Evolutionary conservation across 2,888 invertebrate genomes (phyloP).

Genomic region (Clostera curtula): DNA sequence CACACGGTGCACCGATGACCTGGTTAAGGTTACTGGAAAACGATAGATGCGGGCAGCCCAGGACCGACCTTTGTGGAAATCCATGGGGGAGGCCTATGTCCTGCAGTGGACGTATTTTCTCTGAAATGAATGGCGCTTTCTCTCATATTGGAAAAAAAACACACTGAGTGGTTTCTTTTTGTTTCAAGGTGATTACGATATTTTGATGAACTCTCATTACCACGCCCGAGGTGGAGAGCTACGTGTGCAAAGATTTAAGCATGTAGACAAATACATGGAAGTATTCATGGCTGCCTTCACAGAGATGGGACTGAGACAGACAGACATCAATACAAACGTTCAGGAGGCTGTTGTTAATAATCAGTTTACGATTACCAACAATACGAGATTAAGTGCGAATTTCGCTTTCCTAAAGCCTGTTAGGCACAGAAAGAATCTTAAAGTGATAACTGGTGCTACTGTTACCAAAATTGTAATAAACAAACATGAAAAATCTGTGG

Average conservation of each 20-base stretch:
- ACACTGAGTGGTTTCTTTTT: not conserved
- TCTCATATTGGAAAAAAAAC: no score
- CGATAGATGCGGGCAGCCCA: no score
- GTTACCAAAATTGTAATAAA: constrained; percentile 58
- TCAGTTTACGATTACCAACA: constrained; percentile 57
- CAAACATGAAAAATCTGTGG: constrained; percentile 51
- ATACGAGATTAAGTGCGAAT: constrained; percentile 62
- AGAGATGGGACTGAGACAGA: constrained; percentile 57
- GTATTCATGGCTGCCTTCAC: constrained; percentile 51
- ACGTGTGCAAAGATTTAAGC: constrained; percentile 60
- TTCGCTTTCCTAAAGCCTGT: constrained; percentile 58
- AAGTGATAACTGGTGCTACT: constrained; percentile 52
- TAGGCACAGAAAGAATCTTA: constrained; percentile 55
- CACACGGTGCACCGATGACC: no score
- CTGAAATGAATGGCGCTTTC: no score
- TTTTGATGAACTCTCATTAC: constrained; percentile 59
- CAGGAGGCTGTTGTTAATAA: constrained; percentile 60
- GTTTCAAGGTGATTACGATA: constrained; percentile 62
- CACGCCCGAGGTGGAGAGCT: constrained; percentile 65
- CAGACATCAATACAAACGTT: constrained; percentile 59
- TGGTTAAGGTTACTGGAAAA: no score
- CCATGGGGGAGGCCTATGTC: no score
- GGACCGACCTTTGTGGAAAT: no score
- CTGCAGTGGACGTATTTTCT: no score
- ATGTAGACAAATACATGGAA: constrained; percentile 56